Conservation (phyloP, 2,888 invertebrate genomes). For the Drosophila affinis region DNA sequence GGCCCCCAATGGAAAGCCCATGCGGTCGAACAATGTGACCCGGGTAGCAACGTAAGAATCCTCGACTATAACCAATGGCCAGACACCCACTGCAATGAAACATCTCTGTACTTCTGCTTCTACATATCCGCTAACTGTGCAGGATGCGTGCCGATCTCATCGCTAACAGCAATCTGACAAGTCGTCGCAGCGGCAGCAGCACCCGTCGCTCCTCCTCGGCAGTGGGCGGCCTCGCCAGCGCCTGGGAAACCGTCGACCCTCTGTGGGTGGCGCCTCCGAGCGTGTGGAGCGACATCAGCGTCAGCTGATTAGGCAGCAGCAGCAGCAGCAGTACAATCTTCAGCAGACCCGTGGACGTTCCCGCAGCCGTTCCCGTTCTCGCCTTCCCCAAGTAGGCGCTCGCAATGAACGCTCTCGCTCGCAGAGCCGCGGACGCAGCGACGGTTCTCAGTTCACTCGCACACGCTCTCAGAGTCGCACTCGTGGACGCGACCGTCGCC, state of each 20-base stretch:
- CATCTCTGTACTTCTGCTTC: conserved; percentile 64
- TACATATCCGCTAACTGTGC: conserved; percentile 63
- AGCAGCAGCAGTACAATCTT: conserved; percentile 28
- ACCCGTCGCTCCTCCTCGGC: conserved; percentile 76
- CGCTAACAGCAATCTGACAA: conserved; percentile 49
- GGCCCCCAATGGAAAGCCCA: conserved; percentile 81
- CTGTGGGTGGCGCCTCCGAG: conserved; percentile 75
- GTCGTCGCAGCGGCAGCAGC: conserved; percentile 52
- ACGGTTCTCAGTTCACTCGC: conserved; percentile 15
- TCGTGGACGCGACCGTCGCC: conserved; percentile 45
- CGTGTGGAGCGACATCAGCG: conserved; percentile 72
- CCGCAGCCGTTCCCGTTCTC: conserved; percentile 67
- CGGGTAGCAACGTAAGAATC: conserved; percentile 84
- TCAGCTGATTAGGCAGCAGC: conserved; percentile 46
- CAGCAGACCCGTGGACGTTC: conserved; percentile 63
- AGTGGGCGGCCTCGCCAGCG: conserved; percentile 70
- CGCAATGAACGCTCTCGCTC: conserved; percentile 15
- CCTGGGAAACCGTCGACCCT: conserved; percentile 71
- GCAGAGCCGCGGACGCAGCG: conserved; percentile 50
- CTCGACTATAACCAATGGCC: conserved; percentile 33
- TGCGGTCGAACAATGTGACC: conserved; percentile 81
- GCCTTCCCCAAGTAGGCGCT: conserved; percentile 17
- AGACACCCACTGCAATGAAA: conserved; percentile 56
- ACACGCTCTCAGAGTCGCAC: conserved; percentile 51
- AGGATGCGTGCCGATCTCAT: conserved; percentile 84